Evolutionary conservation across 2,888 invertebrate species (phyloP).

Genomic region (Azorinus chamasolen): DNA sequence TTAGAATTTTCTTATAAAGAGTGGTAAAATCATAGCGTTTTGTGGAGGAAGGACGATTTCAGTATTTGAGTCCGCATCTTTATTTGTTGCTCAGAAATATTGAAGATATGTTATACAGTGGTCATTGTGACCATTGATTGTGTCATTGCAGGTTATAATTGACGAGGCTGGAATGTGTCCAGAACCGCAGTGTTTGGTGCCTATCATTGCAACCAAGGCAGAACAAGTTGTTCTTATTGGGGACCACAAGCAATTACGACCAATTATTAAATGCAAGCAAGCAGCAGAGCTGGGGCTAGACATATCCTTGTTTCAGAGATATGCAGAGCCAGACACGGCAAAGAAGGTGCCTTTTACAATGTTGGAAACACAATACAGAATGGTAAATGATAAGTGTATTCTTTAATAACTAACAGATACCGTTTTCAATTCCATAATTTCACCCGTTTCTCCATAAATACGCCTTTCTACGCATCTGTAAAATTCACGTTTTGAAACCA

Average conservation of each 20-base stretch:
- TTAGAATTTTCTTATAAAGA: too few relatives aligned
- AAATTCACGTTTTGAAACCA: too few relatives aligned
- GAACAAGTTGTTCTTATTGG: slow-evolving; percentile 81
- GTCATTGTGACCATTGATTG: too few relatives aligned
- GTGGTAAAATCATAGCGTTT: too few relatives aligned
- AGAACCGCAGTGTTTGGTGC: slow-evolving; percentile 80
- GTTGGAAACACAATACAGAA: slow-evolving; percentile 79
- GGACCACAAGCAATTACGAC: slow-evolving; percentile 83
- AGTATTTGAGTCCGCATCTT: too few relatives aligned
- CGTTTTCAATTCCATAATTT: too few relatives aligned
- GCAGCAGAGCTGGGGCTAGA: slow-evolving; percentile 65
- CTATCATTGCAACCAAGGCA: slow-evolving; percentile 74
- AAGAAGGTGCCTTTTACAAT: slow-evolving; percentile 50
- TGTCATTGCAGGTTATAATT: slow-evolving; percentile 79
- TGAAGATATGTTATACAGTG: too few relatives aligned
- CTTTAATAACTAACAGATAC: too few relatives aligned
- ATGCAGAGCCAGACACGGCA: slow-evolving; percentile 8
- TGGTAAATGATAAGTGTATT: slow-evolving; percentile 78
- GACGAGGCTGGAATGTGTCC: slow-evolving; percentile 83
- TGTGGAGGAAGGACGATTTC: too few relatives aligned
- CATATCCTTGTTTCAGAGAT: slow-evolving; percentile 65
- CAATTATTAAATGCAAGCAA: slow-evolving; percentile 74
- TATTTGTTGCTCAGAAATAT: too few relatives aligned
- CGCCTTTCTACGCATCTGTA: too few relatives aligned
- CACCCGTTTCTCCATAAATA: too few relatives aligned